phyloP scores from a whole-genome alignment of 2,113 vertebrate species.

The Bujurquina vittata region DNA sequence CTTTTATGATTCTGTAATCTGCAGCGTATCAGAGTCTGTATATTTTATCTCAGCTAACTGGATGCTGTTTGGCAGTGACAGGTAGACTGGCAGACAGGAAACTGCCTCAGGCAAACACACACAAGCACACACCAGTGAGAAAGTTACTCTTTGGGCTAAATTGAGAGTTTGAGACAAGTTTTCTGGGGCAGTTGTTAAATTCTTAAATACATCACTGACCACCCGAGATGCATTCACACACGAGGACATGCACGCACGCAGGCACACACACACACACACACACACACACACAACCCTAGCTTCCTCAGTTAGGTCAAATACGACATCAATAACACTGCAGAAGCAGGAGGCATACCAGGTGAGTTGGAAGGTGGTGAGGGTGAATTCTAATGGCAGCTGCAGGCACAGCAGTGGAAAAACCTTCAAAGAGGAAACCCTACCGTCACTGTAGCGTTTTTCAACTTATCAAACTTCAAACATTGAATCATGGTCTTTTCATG shows the following conservation, averaged over 20 bases:
- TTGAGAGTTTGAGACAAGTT: conserved; percentile 46
- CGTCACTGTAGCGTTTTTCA: not conserved
- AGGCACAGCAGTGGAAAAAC: conserved; percentile 28
- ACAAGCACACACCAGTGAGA: not conserved
- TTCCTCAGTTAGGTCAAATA: conserved; percentile 17
- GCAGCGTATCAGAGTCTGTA: not conserved
- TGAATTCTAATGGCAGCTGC: conserved; percentile 50
- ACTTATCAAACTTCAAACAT: conserved; percentile 33
- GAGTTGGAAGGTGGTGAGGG: conserved; percentile 40
- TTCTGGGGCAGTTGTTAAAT: conserved; percentile 54
- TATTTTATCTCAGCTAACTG: conserved; percentile 14
- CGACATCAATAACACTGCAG: conserved; percentile 52
- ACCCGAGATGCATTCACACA: conserved; percentile 2
- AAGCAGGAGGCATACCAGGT: conserved; percentile 44
- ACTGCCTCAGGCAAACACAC: conserved; percentile 17
- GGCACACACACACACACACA: no score
- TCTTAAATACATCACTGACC: conserved; percentile 47
- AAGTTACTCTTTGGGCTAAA: conserved; percentile 27
- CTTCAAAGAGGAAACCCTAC: conserved; percentile 43
- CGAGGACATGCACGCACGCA: not conserved
- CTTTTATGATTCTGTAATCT: conserved; percentile 17
- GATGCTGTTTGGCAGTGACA: conserved; percentile 28
- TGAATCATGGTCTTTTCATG: conserved; percentile 15
- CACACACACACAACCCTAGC: conserved; percentile 1
- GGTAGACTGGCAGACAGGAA: conserved; percentile 32